Base-by-base conservation (phyloP, 1,140 invertebrate genomes). In the Apis laboriosa region DNA sequence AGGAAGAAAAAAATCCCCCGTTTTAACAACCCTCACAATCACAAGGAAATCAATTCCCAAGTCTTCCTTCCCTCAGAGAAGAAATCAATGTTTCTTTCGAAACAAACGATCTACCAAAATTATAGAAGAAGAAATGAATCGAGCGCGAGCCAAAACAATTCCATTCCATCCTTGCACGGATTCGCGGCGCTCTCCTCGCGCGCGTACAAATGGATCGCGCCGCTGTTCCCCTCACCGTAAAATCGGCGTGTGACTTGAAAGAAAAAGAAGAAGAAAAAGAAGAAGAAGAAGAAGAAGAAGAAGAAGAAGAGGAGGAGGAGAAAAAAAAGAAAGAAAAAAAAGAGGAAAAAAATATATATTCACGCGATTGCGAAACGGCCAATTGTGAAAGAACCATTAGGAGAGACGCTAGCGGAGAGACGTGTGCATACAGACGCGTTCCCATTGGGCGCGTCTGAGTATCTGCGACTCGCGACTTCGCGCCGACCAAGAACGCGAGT, bases 391-490 rank as follows among this genome's bases (percentile, higher is more conserved):
- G 90, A 87, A 90, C 89, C 91, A 93, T 92, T 93, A 93, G 90
- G 90, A 43, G 34, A 83, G 90, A 90, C 84, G 88, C 34, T 87
- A 86, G 87, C 58, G 34, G 34, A 84, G 85, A 84, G 64, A 86
- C 84, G 86, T 86, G 86, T 88, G 90, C 87, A 87, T 88, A 88
- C 86, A 86, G 87, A 89, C 88, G 89, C 90, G 84, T 88, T 88
- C 82, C 84, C 90, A 87, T 87, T 92, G 91, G 91, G 90, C 82
- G 91, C 91, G 90, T 90, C 89, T 89, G 88, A 89, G 91, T 92
- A 92, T 92, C 91, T 92, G 86, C 88, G 89, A 91, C 90, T 88
- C 89, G 92, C 91, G 91, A 92, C 90, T 92, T 92, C 89, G 88
- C 91, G 84, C 91, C 90, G 85, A 87, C 83, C 67, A 90, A 85